Evolutionary conservation across 2,113 vertebrate species (phyloP).

Genomic region (Caranx melampygus): DNA sequence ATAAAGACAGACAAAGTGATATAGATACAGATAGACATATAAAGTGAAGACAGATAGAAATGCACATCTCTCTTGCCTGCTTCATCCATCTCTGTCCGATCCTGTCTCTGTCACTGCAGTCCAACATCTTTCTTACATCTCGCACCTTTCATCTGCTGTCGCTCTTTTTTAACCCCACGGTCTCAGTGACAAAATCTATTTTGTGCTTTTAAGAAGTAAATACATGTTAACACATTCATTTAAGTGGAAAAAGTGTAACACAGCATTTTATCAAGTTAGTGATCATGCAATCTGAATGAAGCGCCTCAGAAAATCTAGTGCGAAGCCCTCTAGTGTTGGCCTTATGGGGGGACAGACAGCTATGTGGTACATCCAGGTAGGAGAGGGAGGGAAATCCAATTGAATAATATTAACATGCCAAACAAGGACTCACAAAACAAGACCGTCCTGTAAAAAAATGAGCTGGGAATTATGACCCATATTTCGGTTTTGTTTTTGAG

Average conservation of each 20-base stretch:
- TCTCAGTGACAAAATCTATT: conserved; percentile 37
- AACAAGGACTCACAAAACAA: not conserved
- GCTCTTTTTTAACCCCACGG: conserved; percentile 21
- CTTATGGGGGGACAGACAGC: conserved; percentile 40
- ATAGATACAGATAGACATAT: conserved; percentile 61
- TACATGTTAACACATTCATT: conserved; percentile 35
- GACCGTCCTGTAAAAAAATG: no score
- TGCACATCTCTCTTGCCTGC: conserved; percentile 48
- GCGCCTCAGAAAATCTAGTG: conserved; percentile 56
- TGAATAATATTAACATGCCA: conserved; percentile 20
- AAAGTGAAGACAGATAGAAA: conserved; percentile 68
- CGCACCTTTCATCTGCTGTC: conserved; percentile 47
- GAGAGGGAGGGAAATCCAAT: conserved; percentile 13
- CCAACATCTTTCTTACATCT: conserved; percentile 57
- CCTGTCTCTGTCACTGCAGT: conserved; percentile 32
- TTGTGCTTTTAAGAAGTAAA: conserved; percentile 9
- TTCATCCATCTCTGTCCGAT: conserved; percentile 73
- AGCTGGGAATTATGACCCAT: no score
- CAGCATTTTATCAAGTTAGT: conserved; percentile 27
- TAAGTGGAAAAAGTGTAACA: conserved; percentile 6
- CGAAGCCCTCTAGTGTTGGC: conserved; percentile 22
- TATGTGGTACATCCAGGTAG: conserved; percentile 53
- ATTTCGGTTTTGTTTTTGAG: no score
- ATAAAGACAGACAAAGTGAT: conserved; percentile 67
- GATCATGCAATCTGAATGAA: conserved; percentile 48